Evolutionary conservation across 2,113 vertebrate species (phyloP).

Genomic region (Okapia johnstoni): DNA sequence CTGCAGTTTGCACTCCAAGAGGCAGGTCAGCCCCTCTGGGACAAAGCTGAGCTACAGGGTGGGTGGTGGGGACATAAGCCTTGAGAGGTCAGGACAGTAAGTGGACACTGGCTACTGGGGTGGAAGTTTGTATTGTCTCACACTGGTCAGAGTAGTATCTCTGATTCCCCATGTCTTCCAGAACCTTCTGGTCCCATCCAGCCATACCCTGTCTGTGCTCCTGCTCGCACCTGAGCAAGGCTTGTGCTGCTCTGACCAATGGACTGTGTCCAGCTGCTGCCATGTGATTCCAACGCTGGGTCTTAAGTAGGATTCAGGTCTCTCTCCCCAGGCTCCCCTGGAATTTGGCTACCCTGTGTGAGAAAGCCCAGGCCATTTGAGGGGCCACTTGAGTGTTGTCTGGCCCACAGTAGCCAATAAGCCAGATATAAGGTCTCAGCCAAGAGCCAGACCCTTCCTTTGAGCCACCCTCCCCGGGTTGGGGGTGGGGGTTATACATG

Average conservation of each 20-base stretch:
- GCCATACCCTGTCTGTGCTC: neutral
- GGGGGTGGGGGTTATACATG: neutral
- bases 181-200: neutral
- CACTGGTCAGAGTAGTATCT: neutral
- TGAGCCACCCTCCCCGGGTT: neutral
- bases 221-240: neutral
- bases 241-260: neutral
- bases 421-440: neutral
- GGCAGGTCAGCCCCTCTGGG: neutral
- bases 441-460: neutral
- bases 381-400: neutral
- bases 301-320: neutral
- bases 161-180: neutral
- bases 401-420: neutral
- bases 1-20: neutral
- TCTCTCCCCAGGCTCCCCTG: neutral
- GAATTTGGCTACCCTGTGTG: neutral
- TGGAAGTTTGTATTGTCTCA: neutral
- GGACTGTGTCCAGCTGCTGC: neutral
- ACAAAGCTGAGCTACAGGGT: neutral
- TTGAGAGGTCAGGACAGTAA: neutral
- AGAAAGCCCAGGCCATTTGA: neutral
- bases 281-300: neutral
- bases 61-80: neutral
- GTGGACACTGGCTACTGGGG: neutral